phyloP scores from a whole-genome alignment of 2,888 invertebrate species.

The Nephrotoma flavescens region DNA sequence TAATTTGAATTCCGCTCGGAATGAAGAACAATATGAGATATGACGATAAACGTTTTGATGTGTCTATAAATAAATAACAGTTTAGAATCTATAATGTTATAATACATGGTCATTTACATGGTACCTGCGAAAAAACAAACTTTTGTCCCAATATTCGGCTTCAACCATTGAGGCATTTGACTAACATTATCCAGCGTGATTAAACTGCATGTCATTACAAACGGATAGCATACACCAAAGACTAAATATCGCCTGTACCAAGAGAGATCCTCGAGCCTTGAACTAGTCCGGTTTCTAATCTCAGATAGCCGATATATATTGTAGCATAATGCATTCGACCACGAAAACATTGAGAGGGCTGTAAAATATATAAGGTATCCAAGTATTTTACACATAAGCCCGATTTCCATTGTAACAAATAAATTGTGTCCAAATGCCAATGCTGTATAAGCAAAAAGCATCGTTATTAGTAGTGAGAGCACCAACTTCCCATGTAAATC shows the following conservation, averaged over 20 bases:
- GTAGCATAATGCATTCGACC: background rate
- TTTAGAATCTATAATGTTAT: background rate
- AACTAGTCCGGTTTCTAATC: background rate
- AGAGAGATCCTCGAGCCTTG: background rate
- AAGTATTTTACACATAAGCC: background rate
- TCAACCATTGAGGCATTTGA: background rate
- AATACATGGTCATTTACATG: background rate
- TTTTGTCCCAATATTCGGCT: background rate
- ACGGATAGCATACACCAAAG: background rate
- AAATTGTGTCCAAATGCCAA: background rate
- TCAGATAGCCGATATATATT: background rate
- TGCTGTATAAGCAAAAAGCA: background rate
- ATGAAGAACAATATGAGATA: background rate
- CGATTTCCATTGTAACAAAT: background rate
- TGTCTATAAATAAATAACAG: background rate
- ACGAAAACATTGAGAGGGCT: background rate
- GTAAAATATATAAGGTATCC: background rate
- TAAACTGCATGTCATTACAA: background rate
- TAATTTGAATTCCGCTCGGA: background rate
- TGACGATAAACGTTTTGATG: background rate
- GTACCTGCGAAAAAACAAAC: background rate
- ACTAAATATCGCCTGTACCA: background rate
- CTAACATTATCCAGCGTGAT: background rate
- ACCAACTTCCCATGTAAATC: background rate
- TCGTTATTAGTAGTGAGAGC: background rate